Percentiles rank a stretch among this genome's conserved stretches.
phyloP scores from a whole-genome alignment of 2,797 vertebrate genomes.

The Channallabes apus region DNA sequence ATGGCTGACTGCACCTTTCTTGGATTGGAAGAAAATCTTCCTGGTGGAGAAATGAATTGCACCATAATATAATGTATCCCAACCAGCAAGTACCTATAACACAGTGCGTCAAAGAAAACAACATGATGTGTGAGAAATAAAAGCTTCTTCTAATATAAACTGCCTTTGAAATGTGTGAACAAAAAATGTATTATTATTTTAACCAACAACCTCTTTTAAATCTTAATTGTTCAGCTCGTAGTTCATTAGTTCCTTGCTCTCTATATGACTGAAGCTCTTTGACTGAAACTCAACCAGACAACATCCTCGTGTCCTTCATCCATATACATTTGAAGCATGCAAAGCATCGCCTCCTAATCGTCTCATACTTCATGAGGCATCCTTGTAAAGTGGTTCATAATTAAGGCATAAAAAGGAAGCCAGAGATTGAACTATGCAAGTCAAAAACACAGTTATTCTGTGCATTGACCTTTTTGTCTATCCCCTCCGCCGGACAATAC shows the following conservation, averaged over 20 bases:
- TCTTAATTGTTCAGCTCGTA: not conserved
- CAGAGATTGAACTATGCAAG: not conserved
- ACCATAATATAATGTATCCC: no score
- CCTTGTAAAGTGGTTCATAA: constrained; percentile 65
- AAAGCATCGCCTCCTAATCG: constrained; percentile 56
- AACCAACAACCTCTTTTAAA: not conserved
- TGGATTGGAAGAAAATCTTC: no score
- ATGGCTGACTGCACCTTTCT: no score
- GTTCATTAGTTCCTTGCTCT: not conserved
- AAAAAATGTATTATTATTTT: not conserved
- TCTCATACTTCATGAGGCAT: constrained; percentile 45
- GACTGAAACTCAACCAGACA: constrained; percentile 57
- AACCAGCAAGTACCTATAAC: no score
- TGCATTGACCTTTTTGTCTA: not conserved
- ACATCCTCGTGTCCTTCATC: constrained; percentile 53
- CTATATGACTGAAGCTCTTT: not conserved
- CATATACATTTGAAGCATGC: constrained; percentile 63
- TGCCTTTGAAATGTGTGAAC: not conserved
- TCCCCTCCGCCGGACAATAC: not conserved
- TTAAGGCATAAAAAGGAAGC: constrained; percentile 58
- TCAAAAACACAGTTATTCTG: not conserved
- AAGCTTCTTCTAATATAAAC: not conserved
- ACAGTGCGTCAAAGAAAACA: no score
- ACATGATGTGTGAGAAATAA: no score
- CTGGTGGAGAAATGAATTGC: no score